Evolutionary conservation across 2,113 vertebrate species (phyloP), one percentile per base, ranked within the genome.

Genomic region (Sorex araneus): DNA sequence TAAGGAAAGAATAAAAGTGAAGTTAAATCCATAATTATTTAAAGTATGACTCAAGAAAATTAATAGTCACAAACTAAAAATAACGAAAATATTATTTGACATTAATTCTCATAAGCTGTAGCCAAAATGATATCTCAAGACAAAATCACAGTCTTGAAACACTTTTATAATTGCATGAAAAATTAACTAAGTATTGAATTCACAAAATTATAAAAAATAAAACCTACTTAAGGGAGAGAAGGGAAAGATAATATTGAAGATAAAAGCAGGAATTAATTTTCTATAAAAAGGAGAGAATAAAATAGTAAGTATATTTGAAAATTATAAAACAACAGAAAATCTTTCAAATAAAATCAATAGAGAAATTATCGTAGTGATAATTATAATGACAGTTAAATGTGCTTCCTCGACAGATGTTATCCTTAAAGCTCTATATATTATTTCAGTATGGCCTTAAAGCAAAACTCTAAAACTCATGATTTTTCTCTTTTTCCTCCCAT

Each of bases 271-370:
- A 82, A 83, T 27, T 74, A 76, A 81, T 83, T 89, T 91, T 32
- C 47, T 57, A 66, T 84, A 94, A 87, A 3, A 85, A 21, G 71
- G 82, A 87, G 2, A n/a, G 43, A 84, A 67, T 40, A 82, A 1
- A 64, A 95, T 87, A 96, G 69, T 80, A 83, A 92, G 21, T 57
- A 57, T 57, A 76, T 90, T 54, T 9, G 84, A 78, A 23, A 84
- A 87, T 11, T 63, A 57, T 40, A 70, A 70, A 88, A 23, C 2
- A 57, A 75, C 6, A 77, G 21, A 54, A 78, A 86, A 88, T 32
- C 13, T 27, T 79, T 2, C 2, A 95, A 71, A 88, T 94, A 43
- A 88, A 92, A 78, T 30, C 1, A 9, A 89, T 16, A 45, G 19
- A 10, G 34, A 89, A 85, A 79, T 70, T 6, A 45, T 63, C 18